These are phyloP conservation scores for Aphodius sticticus DNA, from an alignment of 2,888 invertebrate species.

Conservation along the genomic window DNA sequence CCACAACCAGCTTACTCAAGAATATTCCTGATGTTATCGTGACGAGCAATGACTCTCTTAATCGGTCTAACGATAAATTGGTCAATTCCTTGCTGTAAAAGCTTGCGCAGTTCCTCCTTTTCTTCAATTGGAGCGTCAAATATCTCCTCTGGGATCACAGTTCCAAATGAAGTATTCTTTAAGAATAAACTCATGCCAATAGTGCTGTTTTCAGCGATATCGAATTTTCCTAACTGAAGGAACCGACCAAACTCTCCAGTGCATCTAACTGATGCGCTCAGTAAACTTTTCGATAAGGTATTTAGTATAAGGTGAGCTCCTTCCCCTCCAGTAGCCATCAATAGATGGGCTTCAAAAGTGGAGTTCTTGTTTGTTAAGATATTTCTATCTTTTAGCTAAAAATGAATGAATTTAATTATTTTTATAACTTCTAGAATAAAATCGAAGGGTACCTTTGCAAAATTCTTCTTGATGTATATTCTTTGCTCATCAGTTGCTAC, in stretches of 20 bases:
- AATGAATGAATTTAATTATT: conserved; percentile 41
- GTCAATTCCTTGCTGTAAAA: conserved; percentile 71
- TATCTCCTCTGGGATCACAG: conserved; percentile 76
- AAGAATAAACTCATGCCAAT: conserved; percentile 79
- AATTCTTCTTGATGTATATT: conserved; percentile 52
- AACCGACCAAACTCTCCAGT: conserved; percentile 72
- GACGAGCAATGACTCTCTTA: conserved; percentile 68
- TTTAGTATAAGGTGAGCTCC: conserved; percentile 94
- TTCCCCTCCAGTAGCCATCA: conserved; percentile 80
- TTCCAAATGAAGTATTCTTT: conserved; percentile 80
- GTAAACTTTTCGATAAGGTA: conserved; percentile 88
- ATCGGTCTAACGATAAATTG: conserved; percentile 74
- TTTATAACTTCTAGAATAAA: background rate
- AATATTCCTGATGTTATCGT: conserved; percentile 72
- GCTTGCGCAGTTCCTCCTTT: conserved; percentile 64
- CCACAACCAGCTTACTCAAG: conserved; percentile 62
- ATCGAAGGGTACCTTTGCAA: conserved; percentile 43
- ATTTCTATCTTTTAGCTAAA: conserved; percentile 50
- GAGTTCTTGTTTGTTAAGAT: conserved; percentile 62
- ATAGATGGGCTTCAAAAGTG: conserved; percentile 85
- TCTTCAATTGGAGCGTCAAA: conserved; percentile 64
- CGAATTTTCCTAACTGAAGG: conserved; percentile 86
- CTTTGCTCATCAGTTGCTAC: conserved; percentile 63
- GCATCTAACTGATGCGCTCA: conserved; percentile 74
- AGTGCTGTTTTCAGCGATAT: conserved; percentile 73